Percentiles rank a stretch among this genome's conserved stretches.
These are phyloP conservation scores for Denticeps clupeoides DNA, from an alignment of 2,797 vertebrate genomes.

Conservation along the genomic window DNA sequence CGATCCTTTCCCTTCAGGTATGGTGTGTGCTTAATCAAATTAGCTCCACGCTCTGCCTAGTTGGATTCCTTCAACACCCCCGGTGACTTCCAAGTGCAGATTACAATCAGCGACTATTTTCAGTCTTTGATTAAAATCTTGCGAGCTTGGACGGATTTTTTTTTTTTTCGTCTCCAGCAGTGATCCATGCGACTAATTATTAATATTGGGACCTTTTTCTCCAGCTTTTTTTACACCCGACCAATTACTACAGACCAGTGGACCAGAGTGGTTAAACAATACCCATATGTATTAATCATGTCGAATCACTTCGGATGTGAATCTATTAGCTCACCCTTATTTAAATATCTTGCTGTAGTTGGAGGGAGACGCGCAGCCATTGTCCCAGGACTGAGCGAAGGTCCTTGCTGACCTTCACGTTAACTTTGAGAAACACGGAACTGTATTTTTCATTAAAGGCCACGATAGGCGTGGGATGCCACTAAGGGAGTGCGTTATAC, in stretches of 20 bases:
- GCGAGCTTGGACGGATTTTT: slow-evolving; percentile 51
- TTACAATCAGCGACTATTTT: slow-evolving; percentile 70
- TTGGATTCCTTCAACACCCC: slow-evolving; percentile 67
- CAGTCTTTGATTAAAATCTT: slow-evolving; percentile 69
- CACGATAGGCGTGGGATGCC: slow-evolving; percentile 4
- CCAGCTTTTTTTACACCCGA: slow-evolving; percentile 11
- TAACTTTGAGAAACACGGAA: slow-evolving; percentile 13
- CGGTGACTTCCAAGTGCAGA: slow-evolving; percentile 67
- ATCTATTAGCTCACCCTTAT: slow-evolving; percentile 44
- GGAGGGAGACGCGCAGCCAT: slow-evolving; percentile 16
- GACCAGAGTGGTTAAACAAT: slow-evolving; percentile 50
- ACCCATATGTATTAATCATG: slow-evolving; percentile 52
- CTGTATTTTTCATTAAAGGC: slow-evolving; percentile 8
- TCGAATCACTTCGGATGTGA: slow-evolving; percentile 38
- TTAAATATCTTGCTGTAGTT: slow-evolving; percentile 35
- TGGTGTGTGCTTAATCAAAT: slow-evolving; percentile 64
- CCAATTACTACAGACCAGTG: slow-evolving; percentile 40
- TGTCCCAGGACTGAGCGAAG: slow-evolving; percentile 23
- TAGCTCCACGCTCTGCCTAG: slow-evolving; percentile 61
- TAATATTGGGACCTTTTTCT: slow-evolving; percentile 45
- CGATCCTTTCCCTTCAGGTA: slow-evolving; percentile 66
- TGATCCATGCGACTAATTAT: slow-evolving; percentile 57
- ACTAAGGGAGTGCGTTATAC: neutral
- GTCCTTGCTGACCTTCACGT: slow-evolving; percentile 30
- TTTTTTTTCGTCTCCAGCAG: slow-evolving; percentile 37